Conservation (phyloP, 2,797 vertebrate genomes). For the Pelochelys cantorii region DNA sequence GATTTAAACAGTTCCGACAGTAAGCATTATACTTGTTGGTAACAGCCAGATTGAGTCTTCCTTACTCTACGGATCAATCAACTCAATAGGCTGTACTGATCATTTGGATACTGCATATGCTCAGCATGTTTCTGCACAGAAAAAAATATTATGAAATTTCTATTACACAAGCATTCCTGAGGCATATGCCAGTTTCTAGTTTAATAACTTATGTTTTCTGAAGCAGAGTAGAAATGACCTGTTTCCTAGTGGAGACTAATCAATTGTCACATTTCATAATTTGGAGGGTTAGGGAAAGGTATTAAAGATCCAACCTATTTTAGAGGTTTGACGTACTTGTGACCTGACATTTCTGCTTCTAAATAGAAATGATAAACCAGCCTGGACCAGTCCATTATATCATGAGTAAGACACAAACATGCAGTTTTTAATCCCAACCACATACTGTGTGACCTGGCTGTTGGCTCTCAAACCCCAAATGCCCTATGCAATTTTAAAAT, state of each 20-base stretch:
- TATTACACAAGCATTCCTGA: background rate
- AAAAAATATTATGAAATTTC: background rate
- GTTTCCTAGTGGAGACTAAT: background rate
- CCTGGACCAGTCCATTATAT: background rate
- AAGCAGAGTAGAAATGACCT: background rate
- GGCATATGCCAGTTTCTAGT: background rate
- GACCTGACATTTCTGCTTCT: background rate
- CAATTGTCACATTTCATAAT: background rate
- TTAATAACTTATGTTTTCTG: background rate
- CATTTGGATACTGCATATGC: background rate
- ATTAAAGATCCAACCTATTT: background rate
- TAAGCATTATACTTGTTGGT: background rate
- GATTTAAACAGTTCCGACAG: background rate
- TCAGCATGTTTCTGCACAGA: background rate
- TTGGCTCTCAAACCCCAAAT: background rate
- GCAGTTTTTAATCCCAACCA: background rate
- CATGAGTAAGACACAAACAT: background rate
- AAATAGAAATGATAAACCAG: background rate
- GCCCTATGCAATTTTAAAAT: background rate
- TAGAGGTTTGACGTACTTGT: background rate
- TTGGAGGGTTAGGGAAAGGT: background rate
- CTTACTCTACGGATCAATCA: background rate
- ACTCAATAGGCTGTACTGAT: background rate
- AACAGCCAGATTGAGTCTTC: background rate
- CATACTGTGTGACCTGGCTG: background rate